phyloP scores from a whole-genome alignment of 1,140 invertebrate genomes.

The Popillia japonica region DNA sequence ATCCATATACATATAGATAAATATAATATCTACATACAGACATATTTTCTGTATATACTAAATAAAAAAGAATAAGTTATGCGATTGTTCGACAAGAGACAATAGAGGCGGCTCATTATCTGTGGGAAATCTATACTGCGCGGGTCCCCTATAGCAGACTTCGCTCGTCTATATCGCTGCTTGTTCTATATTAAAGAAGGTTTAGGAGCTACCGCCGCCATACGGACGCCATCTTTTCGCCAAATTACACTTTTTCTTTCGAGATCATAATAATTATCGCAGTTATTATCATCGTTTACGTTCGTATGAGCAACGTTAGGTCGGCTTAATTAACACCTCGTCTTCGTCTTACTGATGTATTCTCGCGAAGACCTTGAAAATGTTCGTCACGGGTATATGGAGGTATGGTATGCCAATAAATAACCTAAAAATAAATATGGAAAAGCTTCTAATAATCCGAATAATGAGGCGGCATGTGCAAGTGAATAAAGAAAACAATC shows the following conservation, averaged over 20 bases:
- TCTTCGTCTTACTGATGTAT: background rate
- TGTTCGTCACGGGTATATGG: slow-evolving; percentile 2
- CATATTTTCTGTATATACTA: background rate
- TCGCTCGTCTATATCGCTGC: background rate
- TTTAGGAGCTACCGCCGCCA: background rate
- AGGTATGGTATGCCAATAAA: background rate
- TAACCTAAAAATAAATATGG: background rate
- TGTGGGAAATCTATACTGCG: background rate
- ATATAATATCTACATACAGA: slow-evolving; percentile 11
- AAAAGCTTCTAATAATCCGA: background rate
- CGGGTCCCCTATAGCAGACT: background rate
- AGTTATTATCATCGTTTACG: background rate
- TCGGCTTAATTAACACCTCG: slow-evolving; percentile 6
- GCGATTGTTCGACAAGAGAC: slow-evolving; percentile 5
- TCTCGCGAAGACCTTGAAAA: slow-evolving; percentile 2
- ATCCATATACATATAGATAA: background rate
- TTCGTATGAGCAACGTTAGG: background rate
- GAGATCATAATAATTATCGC: background rate
- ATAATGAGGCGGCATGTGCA: background rate
- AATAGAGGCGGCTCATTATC: slow-evolving; percentile 9
- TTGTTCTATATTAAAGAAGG: background rate
- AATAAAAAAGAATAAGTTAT: slow-evolving; percentile 12
- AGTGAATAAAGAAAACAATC: no score
- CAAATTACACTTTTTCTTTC: slow-evolving; percentile 2
- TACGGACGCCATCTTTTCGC: slow-evolving; percentile 8